Evolutionary conservation across 2,113 vertebrate species (phyloP).

Genomic region (Dicrurus megarhynchus): DNA sequence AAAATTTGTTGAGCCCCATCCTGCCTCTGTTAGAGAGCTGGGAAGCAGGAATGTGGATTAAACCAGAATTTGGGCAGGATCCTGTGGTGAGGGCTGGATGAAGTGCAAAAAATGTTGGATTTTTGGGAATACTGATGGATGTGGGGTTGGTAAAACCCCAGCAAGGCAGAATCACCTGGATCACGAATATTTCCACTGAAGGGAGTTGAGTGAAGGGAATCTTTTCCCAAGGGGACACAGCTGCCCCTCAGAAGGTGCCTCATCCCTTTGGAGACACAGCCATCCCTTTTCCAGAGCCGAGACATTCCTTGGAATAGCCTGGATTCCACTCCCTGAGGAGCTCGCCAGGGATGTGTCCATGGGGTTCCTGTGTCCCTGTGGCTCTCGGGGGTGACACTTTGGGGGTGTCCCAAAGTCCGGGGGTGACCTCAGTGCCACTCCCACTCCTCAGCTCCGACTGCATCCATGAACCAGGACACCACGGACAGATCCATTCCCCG

Average conservation of each 20-base stretch:
- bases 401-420: not conserved
- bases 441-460: not conserved
- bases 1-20: not conserved
- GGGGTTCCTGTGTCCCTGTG: not conserved
- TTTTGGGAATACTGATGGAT: not conserved
- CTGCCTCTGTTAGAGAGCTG: not conserved
- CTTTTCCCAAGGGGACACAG: not conserved
- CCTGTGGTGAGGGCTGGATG: too few relatives aligned
- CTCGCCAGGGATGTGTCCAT: rapidly evolving
- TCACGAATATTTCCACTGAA: not conserved
- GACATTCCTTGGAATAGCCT: not conserved
- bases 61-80: not conserved
- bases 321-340: rapidly evolving
- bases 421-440: too few relatives aligned
- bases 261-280: not conserved
- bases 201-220: not conserved
- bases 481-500: rapidly evolving
- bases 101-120: rapidly evolving
- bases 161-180: not conserved
- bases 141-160: not conserved
- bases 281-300: not conserved
- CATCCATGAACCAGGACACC: not conserved
- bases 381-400: not conserved
- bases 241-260: not conserved
- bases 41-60: not conserved